A percentile compares a stretch with the other conserved stretches of the same genome.
These are phyloP conservation scores for Hippoglossus stenolepis DNA, from an alignment of 2,113 vertebrate species.

Conservation along the genomic window DNA sequence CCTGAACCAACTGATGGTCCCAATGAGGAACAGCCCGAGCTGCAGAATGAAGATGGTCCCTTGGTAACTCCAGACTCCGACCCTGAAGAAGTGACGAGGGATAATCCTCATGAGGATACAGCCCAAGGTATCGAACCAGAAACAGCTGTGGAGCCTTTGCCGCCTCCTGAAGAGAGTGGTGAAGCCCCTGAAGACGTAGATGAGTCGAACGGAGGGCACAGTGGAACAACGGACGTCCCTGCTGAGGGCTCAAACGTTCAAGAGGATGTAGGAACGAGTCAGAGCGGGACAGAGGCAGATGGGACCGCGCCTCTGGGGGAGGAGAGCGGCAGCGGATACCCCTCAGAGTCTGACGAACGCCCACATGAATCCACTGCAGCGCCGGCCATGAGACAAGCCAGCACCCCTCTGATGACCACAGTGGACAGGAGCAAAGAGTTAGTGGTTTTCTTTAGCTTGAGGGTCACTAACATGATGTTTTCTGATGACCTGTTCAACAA, in stretches of 20 bases:
- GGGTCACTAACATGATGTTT: conserved; percentile 93
- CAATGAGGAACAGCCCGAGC: conserved; percentile 11
- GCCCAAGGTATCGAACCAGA: conserved; percentile 46
- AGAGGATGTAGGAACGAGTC: conserved; percentile 43
- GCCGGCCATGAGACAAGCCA: conserved; percentile 79
- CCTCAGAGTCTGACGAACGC: conserved; percentile 57
- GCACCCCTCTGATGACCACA: conserved; percentile 82
- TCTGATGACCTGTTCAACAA: conserved; percentile 93
- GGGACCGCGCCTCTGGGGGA: conserved; percentile 38
- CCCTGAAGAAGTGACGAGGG: conserved; percentile 35
- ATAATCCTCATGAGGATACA: conserved; percentile 32
- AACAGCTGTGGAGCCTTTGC: not conserved
- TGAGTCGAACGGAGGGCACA: conserved; percentile 30
- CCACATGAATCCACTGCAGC: conserved; percentile 74
- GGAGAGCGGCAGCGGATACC: conserved; percentile 70
- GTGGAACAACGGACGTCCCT: conserved; percentile 25
- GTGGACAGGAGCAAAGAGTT: conserved; percentile 86
- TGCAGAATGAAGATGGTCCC: conserved; percentile 32
- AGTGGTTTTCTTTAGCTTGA: conserved; percentile 95
- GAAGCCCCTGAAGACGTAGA: conserved; percentile 19
- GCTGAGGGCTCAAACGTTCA: conserved; percentile 33
- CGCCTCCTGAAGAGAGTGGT: conserved; percentile 25
- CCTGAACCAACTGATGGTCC: conserved; percentile 14
- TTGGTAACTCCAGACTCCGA: conserved; percentile 19
- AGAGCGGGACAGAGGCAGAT: conserved; percentile 15